Conservation (phyloP, 1,140 invertebrate species). For the Linepithema humile region DNA sequence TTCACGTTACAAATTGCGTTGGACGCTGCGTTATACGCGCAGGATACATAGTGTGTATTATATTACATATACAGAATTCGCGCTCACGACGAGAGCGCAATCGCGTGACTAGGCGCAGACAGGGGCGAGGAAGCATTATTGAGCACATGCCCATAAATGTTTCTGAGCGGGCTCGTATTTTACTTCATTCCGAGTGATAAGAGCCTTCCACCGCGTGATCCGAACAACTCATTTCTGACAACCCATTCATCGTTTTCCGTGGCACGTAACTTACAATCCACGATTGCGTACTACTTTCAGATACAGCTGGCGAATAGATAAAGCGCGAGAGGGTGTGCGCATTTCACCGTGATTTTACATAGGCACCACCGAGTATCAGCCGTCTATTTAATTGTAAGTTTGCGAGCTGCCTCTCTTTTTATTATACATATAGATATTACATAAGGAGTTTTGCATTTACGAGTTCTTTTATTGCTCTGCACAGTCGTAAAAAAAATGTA, state of each 20-base stretch:
- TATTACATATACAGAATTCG: slow-evolving; percentile 26
- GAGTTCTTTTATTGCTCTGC: background rate
- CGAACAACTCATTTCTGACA: slow-evolving; percentile 59
- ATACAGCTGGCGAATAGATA: slow-evolving; percentile 25
- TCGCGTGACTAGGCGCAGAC: slow-evolving; percentile 51
- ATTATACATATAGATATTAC: background rate
- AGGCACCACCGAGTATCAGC: background rate
- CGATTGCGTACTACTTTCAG: slow-evolving; percentile 25
- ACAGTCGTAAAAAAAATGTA: background rate
- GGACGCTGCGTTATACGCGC: slow-evolving; percentile 2
- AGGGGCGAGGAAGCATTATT: slow-evolving; percentile 49
- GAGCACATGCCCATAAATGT: slow-evolving; percentile 56
- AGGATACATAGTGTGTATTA: slow-evolving; percentile 32
- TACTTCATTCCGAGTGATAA: slow-evolving; percentile 53
- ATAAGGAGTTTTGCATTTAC: background rate
- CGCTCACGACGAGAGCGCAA: slow-evolving; percentile 38
- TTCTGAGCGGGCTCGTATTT: slow-evolving; percentile 57
- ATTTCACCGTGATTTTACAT: background rate
- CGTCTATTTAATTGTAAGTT: background rate
- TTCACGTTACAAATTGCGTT: slow-evolving; percentile 9
- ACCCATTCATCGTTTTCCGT: slow-evolving; percentile 55
- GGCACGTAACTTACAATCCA: slow-evolving; percentile 34
- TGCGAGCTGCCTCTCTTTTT: background rate
- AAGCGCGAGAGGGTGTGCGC: background rate
- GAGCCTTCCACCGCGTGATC: slow-evolving; percentile 50